Evolutionary conservation across 2,797 vertebrate genomes (phyloP), one percentile per base, ranked within the genome.

Genomic region (Hyperoplus lanceolatus): DNA sequence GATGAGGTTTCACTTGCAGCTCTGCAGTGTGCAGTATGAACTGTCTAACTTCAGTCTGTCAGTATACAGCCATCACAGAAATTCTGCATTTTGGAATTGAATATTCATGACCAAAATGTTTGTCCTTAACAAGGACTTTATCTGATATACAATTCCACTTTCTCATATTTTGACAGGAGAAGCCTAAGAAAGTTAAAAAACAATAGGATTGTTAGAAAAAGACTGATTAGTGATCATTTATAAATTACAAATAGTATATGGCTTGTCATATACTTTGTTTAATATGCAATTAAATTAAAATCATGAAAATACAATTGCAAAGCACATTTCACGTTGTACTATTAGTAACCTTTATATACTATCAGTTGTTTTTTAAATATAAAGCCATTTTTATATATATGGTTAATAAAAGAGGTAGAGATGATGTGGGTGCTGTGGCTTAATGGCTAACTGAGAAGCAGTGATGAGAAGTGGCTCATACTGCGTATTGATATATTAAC

Each of bases 1-100:
- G 86, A 92, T 93, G 84, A 87, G 58, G 79, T 93, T 93, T 91
- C 88, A 90, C 81, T 80, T 18, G 8, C 53, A 55, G 82, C 74
- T 70, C 69, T 71, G 60, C 51, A 71, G 45, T 45, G 61, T 65
- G 57, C 71, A 75, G 43, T 49, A 60, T 71, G 51, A 79, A 82
- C 70, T 39, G 46, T 66, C 49, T 18, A 51, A 74, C 45, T 77
- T 18, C n/a, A 71, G 39, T 43, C 45, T 61, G 49, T 36, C 8
- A 54, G 21, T n/a, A 43, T 3, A 68, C 43, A 70, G 42, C 41
- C 42, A 46, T 58, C 21, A 51, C 13, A 60, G 54, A 15, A 18
- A 54, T 59, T 64, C 12, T 59, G 15, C 7, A 4, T 14, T 73
- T 42, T 38, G 9, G 59, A 50, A 67, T 3, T 29, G 14, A 59